Evolutionary conservation across 2,888 invertebrate genomes (phyloP).

Genomic region (Drosophila lacicola): DNA sequence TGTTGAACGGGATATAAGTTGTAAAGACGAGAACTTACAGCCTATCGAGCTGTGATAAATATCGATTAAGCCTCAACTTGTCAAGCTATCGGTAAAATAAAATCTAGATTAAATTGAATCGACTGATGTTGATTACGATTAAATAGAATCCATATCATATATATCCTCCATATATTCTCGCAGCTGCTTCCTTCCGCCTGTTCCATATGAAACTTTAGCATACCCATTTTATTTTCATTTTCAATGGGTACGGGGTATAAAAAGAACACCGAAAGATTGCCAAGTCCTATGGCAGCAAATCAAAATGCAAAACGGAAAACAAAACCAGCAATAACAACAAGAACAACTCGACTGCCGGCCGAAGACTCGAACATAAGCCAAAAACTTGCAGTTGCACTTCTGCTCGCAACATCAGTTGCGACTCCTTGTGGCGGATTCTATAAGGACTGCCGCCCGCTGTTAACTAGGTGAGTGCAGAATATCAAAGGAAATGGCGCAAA

Average conservation of each 20-base stretch:
- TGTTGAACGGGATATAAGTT: too few species aligned
- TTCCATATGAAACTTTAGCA: neutral
- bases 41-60: too few species aligned
- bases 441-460: slow-evolving; percentile 22
- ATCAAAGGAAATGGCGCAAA: slow-evolving; percentile 77
- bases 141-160: too few species aligned
- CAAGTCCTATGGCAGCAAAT: slow-evolving; percentile 62
- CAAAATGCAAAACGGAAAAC: slow-evolving; percentile 76
- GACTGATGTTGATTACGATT: too few species aligned
- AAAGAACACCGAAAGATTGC: slow-evolving; percentile 57
- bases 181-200: neutral
- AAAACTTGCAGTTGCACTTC: slow-evolving; percentile 45
- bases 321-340: slow-evolving; percentile 42
- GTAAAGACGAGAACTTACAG: too few species aligned
- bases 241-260: neutral
- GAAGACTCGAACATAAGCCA: slow-evolving; percentile 72
- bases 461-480: slow-evolving; percentile 75
- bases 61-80: too few species aligned
- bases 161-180: too few species aligned
- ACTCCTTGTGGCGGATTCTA: slow-evolving; percentile 24
- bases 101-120: too few species aligned
- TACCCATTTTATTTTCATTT: neutral
- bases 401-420: slow-evolving; percentile 39
- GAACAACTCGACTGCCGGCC: slow-evolving; percentile 51
- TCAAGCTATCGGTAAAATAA: too few species aligned